Conservation (phyloP, 2,113 vertebrate species). For the Pedionomus torquatus region DNA sequence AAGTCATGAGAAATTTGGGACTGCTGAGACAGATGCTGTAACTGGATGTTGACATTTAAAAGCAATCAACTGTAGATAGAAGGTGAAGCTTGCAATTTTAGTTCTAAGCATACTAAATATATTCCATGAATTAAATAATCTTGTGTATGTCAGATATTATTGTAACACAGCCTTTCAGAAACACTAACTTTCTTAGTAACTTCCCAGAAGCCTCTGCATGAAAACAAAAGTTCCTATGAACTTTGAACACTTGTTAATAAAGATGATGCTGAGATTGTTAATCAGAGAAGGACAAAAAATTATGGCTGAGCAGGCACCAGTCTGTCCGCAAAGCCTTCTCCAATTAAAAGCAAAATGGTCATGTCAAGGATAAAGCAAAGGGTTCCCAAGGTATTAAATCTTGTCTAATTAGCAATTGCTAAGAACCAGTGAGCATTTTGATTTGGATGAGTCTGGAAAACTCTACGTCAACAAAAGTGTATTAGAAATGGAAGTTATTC, state of each 20-base stretch:
- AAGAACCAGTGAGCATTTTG: neutral
- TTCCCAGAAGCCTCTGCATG: neutral
- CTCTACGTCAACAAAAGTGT: rapidly evolving
- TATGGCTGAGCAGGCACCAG: neutral
- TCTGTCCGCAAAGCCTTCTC: neutral
- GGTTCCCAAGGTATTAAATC: neutral
- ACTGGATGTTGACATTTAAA: neutral
- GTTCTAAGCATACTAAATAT: neutral
- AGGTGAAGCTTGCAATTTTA: neutral
- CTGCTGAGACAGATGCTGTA: neutral
- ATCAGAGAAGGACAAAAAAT: neutral
- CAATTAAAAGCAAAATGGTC: conserved; percentile 9
- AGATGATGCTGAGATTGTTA: neutral
- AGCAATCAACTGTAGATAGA: neutral
- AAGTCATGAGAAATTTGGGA: neutral
- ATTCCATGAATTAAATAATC: neutral
- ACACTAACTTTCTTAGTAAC: neutral
- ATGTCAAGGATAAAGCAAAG: neutral
- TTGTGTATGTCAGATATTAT: neutral
- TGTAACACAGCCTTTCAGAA: neutral
- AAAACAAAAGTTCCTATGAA: neutral
- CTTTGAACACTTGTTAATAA: neutral
- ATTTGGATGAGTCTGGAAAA: neutral
- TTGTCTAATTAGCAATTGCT: conserved; percentile 11
- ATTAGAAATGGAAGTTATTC: neutral